These are phyloP conservation scores for Sminthurinus signatus DNA, from an alignment of 1,140 invertebrate species.

Conservation along the genomic window DNA sequence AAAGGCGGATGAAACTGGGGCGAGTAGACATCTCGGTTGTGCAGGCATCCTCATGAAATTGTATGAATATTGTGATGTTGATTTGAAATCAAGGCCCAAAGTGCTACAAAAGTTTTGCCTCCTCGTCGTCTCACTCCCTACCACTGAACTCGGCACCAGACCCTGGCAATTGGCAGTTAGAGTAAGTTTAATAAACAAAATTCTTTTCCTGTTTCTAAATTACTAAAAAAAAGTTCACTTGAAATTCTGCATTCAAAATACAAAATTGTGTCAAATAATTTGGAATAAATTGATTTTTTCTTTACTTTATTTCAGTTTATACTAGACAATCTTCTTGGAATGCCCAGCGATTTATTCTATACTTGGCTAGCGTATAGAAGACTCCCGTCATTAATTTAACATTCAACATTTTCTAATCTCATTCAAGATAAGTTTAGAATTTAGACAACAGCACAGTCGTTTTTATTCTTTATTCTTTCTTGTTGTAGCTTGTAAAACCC, in stretches of 20 bases:
- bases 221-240: not conserved
- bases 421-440: too few relatives aligned
- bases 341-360: constrained; percentile 15
- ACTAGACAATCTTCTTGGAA: constrained; percentile 23
- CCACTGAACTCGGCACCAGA: constrained; percentile 21
- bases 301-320: constrained; percentile 26
- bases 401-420: too few relatives aligned
- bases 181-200: constrained; percentile 8
- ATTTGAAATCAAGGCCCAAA: constrained; percentile 22
- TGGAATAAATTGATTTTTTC: not conserved
- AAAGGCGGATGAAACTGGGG: constrained; percentile 15
- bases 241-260: not conserved
- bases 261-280: not conserved
- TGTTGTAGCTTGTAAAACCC: too few relatives aligned
- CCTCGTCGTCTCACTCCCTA: constrained; percentile 28
- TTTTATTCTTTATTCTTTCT: too few relatives aligned
- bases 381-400: constrained; percentile 12
- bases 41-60: constrained; percentile 10
- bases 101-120: constrained; percentile 26
- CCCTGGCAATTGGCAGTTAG: constrained; percentile 30
- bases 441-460: too few relatives aligned
- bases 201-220: not conserved
- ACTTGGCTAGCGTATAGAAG: constrained; percentile 20
- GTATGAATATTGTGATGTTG: constrained; percentile 27
- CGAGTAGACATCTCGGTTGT: constrained; percentile 25